phyloP scores from a whole-genome alignment of 2,113 vertebrate genomes.

The Fregetta grallaria region DNA sequence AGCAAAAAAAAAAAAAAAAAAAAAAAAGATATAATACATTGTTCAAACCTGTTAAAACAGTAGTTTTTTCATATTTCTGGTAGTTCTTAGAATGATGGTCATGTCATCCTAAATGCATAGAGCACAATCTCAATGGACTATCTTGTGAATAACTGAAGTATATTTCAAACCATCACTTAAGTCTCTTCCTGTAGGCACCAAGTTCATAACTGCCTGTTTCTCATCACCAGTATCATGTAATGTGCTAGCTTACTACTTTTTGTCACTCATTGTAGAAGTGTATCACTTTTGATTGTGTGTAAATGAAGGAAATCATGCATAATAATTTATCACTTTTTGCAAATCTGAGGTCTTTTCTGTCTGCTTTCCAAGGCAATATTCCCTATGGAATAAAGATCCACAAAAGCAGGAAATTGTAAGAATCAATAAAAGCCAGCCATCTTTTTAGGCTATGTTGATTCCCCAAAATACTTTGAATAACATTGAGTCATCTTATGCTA shows the following conservation, averaged over 20 bases:
- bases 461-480: neutral
- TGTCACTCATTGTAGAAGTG: neutral
- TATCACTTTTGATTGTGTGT: neutral
- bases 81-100: neutral
- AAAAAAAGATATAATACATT: neutral
- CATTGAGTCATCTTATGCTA: neutral
- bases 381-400: neutral
- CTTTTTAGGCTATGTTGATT: neutral
- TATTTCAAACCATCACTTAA: neutral
- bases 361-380: neutral
- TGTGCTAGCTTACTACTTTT: neutral
- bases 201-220: neutral
- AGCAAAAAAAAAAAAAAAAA: accelerated
- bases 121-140: neutral
- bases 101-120: neutral
- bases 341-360: neutral
- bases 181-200: neutral
- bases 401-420: neutral
- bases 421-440: neutral
- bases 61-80: neutral
- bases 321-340: neutral
- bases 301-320: neutral
- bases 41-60: neutral
- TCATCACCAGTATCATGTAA: neutral
- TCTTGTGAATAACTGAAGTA: neutral